Conservation (phyloP, 2,113 vertebrate genomes). For the Accipiter cooperii region DNA sequence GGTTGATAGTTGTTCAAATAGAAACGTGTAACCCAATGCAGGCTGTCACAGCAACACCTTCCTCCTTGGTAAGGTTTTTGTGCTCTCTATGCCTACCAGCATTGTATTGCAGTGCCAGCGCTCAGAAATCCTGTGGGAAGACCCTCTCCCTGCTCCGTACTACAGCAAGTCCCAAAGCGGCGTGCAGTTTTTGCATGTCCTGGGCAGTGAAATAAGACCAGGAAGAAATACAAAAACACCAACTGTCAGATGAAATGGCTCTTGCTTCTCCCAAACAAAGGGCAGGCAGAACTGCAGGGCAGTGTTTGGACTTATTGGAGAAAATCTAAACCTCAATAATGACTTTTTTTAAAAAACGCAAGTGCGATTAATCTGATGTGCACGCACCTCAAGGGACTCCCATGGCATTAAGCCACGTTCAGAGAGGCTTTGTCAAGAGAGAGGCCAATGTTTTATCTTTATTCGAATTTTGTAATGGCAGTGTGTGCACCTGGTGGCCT, state of each 20-base stretch:
- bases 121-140: not conserved
- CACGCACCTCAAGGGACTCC: not conserved
- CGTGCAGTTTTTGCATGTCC: not conserved
- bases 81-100: not conserved
- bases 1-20: not conserved
- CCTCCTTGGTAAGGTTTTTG: not conserved
- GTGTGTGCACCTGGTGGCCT: not conserved
- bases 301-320: not conserved
- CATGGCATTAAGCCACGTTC: not conserved
- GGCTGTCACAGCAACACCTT: not conserved
- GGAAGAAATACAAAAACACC: not conserved
- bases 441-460: fast-evolving
- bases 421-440: not conserved
- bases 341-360: not conserved
- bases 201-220: not conserved
- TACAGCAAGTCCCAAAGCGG: not conserved
- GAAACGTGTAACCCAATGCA: not conserved
- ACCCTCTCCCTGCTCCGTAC: not conserved
- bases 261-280: not conserved
- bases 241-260: not conserved
- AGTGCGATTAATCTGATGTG: not conserved
- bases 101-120: fast-evolving
- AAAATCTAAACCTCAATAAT: not conserved
- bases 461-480: not conserved
- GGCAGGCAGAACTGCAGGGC: not conserved